Base-by-base conservation (phyloP, 2,888 invertebrate species). In the Drosophila subquinaria region DNA sequence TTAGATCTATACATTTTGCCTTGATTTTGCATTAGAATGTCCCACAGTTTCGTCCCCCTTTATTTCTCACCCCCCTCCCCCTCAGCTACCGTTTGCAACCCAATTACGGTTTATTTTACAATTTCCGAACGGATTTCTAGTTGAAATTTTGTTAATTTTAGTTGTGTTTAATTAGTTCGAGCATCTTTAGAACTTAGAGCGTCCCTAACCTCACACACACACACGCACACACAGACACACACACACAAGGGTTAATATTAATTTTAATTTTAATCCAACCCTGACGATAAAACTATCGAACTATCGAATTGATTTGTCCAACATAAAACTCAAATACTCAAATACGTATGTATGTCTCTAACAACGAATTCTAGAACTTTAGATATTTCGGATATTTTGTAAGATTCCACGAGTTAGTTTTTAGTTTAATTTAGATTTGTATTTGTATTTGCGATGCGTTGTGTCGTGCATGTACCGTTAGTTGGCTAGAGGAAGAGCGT, bases 151-250 rank as follows among this genome's bases (percentile, higher is more conserved):
- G 62, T 50, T 61, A 73, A 66, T 81, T 81, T 66, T 45, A 76
- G 69, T 76, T 79, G 66, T 73, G 71, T 82, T 81, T 79, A 74
- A 76, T 72, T 56, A 71, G 62, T 67, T 27, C 23, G 45, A 79
- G 69, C 73, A 77, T 76, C 64, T 69, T 57, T 76, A 76, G 79
- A 43, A 23, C n/a, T 62, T 79, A 69, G 62, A 45, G 42, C 65
- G 76, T 79, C 75, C 79, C 75, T 79, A 76, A 76, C 75, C 75
- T 60, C 45, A 60, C 64, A 55, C 48, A 40, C 17, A 15, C 40
- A 50, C 50, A 57, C 15, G 51, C 15, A 50, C 33, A 53, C 53
- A 53, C 42, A 35, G 27, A 60, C 17, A 51, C 33, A 35, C 43
- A 48, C 23, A 51, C n/a, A n/a, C n/a, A 43, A 57, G 38, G 66